These are phyloP conservation scores for Psilopsiagon aurifrons DNA, from an alignment of 2,113 vertebrate genomes.

Conservation along the genomic window DNA sequence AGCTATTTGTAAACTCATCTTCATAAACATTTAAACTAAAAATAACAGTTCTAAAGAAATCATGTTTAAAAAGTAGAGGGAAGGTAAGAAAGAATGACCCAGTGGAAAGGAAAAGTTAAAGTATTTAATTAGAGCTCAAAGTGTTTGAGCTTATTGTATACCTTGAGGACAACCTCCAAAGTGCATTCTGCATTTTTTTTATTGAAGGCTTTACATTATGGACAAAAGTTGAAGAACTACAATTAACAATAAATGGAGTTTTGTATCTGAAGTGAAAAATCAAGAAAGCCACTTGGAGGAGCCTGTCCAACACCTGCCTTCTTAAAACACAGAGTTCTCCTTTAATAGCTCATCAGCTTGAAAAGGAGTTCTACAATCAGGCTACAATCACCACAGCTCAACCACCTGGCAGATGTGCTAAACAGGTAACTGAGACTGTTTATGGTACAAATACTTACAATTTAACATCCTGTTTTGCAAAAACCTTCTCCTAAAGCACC, in stretches of 20 bases:
- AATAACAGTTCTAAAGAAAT: background rate
- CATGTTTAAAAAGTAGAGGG: background rate
- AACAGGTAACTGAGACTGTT: background rate
- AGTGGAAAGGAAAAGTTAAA: background rate
- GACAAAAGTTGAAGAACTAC: background rate
- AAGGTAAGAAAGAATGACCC: background rate
- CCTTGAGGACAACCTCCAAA: background rate
- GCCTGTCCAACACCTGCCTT: background rate
- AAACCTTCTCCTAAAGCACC: background rate
- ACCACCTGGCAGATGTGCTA: background rate
- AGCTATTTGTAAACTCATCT: slow-evolving; percentile 13
- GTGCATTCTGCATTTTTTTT: background rate
- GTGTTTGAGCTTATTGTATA: background rate
- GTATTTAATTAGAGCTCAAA: background rate
- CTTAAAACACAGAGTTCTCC: background rate
- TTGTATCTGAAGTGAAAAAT: background rate
- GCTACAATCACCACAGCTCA: background rate
- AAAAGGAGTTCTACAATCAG: background rate
- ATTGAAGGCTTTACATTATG: background rate
- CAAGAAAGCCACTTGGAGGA: background rate
- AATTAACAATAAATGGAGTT: background rate
- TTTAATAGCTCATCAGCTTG: background rate
- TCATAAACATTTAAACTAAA: background rate
- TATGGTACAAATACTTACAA: background rate
- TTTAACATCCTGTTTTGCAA: background rate